Conservation (phyloP, 2,888 invertebrate genomes). For the Stenurella melanura region DNA sequence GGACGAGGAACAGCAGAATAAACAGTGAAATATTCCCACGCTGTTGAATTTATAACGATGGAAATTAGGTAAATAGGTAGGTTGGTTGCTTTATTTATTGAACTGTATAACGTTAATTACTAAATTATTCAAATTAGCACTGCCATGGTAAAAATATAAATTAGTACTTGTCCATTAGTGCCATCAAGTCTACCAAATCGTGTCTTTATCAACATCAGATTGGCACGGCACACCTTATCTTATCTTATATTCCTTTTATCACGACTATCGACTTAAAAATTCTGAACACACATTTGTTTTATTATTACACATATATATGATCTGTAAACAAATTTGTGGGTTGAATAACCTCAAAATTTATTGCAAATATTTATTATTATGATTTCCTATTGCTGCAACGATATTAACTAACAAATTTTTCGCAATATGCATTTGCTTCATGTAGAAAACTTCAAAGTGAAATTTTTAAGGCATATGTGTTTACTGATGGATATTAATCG, state of each 20-base stretch:
- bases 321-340: neutral
- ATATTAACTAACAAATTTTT: neutral
- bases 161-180: neutral
- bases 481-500: neutral
- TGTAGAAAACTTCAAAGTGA: neutral
- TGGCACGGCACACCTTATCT: too few relatives aligned
- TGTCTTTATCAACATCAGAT: neutral
- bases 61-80: neutral
- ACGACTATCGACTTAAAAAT: neutral
- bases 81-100: neutral
- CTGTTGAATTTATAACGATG: neutral
- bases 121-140: neutral
- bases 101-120: neutral
- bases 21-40: neutral
- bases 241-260: neutral
- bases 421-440: neutral
- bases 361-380: slow-evolving; percentile 7
- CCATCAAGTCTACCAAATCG: neutral
- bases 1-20: too few relatives aligned
- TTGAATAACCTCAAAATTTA: neutral
- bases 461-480: slow-evolving; percentile 3
- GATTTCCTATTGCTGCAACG: neutral
- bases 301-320: neutral
- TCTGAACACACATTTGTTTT: neutral
- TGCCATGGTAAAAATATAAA: neutral